Percentiles rank a stretch among this genome's conserved stretches.
These are phyloP conservation scores for Imbricaverruca yamaguchii DNA, from an alignment of 2,888 invertebrate genomes.

Conservation along the genomic window DNA sequence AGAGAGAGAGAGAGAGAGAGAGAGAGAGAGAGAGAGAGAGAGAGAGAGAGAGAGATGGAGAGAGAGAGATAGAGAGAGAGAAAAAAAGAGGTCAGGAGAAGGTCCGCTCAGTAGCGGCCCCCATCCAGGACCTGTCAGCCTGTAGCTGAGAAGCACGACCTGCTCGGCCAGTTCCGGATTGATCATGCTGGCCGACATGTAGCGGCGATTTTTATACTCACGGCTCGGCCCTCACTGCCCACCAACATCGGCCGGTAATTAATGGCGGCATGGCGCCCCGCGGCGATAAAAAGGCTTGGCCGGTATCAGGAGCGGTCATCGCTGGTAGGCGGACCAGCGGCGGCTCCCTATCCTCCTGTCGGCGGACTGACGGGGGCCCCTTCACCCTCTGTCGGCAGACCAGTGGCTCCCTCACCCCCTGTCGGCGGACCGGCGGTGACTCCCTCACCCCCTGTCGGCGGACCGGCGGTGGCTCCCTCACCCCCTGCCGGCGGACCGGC, in stretches of 20 bases:
- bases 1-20: not conserved
- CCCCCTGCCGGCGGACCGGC: too few species aligned
- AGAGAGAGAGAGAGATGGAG: not conserved
- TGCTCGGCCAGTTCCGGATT: not conserved
- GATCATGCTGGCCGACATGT: not conserved
- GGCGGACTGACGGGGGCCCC: too few species aligned
- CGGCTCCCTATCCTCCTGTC: too few species aligned
- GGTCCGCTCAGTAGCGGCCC: not conserved
- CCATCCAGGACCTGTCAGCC: not conserved
- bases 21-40: not conserved
- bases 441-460: too few species aligned
- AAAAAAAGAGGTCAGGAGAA: not conserved
- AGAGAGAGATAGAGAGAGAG: constrained; percentile 22
- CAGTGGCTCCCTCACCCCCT: too few species aligned
- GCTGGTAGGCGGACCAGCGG: too few species aligned
- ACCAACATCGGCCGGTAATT: not conserved
- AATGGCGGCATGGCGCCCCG: not conserved
- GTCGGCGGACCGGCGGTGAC: too few species aligned
- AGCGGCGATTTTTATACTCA: not conserved
- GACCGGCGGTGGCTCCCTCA: too few species aligned
- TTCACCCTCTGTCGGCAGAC: too few species aligned
- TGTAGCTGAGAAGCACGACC: not conserved
- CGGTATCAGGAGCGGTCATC: not conserved
- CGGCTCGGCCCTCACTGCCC: not conserved
- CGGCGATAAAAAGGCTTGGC: not conserved